These are phyloP conservation scores for Nephrotoma guestfalica DNA, from an alignment of 2,888 invertebrate species.

Conservation along the genomic window DNA sequence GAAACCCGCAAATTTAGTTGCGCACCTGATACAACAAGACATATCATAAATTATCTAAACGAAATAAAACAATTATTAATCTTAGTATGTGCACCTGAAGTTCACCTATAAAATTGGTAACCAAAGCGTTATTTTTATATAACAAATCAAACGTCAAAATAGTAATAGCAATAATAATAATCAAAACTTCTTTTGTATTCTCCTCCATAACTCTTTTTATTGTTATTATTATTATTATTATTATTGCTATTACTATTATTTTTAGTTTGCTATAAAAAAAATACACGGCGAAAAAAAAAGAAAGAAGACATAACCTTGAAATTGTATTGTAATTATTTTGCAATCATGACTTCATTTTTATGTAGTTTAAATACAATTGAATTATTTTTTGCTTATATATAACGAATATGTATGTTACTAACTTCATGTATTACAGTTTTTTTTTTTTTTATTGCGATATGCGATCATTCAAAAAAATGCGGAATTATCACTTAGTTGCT, in stretches of 20 bases:
- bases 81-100: not conserved
- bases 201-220: conserved; percentile 1
- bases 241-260: not conserved
- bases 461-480: not conserved
- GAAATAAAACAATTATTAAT: too few species aligned
- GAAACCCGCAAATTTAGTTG: too few species aligned
- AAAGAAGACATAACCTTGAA: conserved; percentile 3
- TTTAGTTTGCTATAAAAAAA: not conserved
- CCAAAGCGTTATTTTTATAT: not conserved
- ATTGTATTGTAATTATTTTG: conserved; percentile 3
- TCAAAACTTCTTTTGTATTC: conserved; percentile 3
- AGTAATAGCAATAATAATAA: not conserved
- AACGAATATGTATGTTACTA: not conserved
- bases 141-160: not conserved
- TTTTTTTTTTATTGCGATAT: not conserved
- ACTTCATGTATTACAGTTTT: not conserved
- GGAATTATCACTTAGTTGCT: not conserved
- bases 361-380: not conserved
- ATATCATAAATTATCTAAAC: too few species aligned
- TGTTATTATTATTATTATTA: not conserved
- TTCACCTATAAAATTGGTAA: not conserved
- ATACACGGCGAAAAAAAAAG: conserved; percentile 1
- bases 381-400: too few species aligned
- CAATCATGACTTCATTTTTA: conserved; percentile 4
- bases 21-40: too few species aligned